These are phyloP conservation scores for Scomber japonicus DNA, from an alignment of 2,113 vertebrate species.

Conservation along the genomic window DNA sequence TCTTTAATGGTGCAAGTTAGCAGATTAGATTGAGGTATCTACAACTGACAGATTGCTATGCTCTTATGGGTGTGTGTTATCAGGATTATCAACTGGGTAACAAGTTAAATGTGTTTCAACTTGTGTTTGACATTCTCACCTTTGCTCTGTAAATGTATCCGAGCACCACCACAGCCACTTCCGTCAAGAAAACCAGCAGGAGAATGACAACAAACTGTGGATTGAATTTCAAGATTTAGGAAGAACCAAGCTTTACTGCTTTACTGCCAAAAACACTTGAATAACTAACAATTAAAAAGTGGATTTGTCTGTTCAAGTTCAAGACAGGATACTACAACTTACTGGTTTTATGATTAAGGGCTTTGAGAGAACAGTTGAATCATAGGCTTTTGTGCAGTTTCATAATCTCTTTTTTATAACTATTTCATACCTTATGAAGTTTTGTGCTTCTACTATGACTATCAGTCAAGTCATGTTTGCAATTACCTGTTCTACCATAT, in stretches of 20 bases:
- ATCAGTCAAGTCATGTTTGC: background rate
- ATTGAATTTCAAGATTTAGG: slow-evolving; percentile 59
- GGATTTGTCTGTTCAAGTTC: slow-evolving; percentile 1
- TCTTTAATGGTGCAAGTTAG: background rate
- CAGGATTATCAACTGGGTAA: background rate
- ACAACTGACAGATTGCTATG: background rate
- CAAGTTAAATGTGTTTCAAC: background rate
- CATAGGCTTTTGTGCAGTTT: too few relatives aligned
- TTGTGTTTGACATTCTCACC: slow-evolving; percentile 80
- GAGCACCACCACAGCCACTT: slow-evolving; percentile 94
- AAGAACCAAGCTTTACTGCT: slow-evolving; percentile 3
- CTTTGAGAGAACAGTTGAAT: too few relatives aligned
- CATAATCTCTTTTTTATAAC: background rate
- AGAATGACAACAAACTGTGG: slow-evolving; percentile 95
- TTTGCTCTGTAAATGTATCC: slow-evolving; percentile 98
- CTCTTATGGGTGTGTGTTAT: background rate
- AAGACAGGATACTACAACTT: too few relatives aligned
- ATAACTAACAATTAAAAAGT: background rate
- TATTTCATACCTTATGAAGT: background rate
- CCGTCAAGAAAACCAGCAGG: slow-evolving; percentile 94
- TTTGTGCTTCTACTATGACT: background rate
- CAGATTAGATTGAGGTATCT: background rate
- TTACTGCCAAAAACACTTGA: background rate
- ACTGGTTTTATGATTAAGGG: too few relatives aligned
- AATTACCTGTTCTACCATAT: background rate